Base-by-base conservation (phyloP, 2,797 vertebrate species). In the Cichlasoma orientale region DNA sequence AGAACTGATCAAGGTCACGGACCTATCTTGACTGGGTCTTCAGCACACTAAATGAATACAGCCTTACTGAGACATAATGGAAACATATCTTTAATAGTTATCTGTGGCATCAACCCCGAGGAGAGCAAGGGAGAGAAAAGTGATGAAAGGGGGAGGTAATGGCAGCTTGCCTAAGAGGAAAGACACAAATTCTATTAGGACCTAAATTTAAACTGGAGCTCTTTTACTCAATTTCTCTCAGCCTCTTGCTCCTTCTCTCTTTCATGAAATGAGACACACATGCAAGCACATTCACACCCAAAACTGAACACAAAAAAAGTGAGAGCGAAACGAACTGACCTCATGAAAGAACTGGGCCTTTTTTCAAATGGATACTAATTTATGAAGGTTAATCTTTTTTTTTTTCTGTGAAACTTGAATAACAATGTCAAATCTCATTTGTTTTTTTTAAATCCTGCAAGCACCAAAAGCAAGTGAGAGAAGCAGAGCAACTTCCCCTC, bases 81-180 rank as follows among this genome's bases (percentile, higher is more conserved):
- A 72, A 82, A 75, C 33, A 54, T 69, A 54, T 86, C 72, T 82
- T 78, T 82, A 84, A 83, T 79, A 68, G 72, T 75, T 82, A 76
- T 88, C 76, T 83, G 83, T 72, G 84, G 81, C 85, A 74, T 83
- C 56, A 23, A 70, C 78, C 70, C 72, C 59, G 75, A 76, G 69
- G 85, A 87, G 89, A 87, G 76, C 59, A 75, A 21, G 54, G 72
- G n/a, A 44, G 79, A 76, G 83, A 57, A 66, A 74, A 79, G 86
- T 90, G 89, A 93, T 93, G 91, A 91, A 93, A 91, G 82, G 72
- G 79, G 80, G 73, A 77, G 75, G 86, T 86, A 90, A 91, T 86
- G 86, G 85, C 86, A 82, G 84, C 25, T 31, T 66, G 83, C 86
- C 80, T 80, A 72, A 76, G 84, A 89, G 84, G 85, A 88, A 88